Base-by-base conservation (phyloP, 2,888 invertebrate genomes). In the Physocephala rufipes region DNA sequence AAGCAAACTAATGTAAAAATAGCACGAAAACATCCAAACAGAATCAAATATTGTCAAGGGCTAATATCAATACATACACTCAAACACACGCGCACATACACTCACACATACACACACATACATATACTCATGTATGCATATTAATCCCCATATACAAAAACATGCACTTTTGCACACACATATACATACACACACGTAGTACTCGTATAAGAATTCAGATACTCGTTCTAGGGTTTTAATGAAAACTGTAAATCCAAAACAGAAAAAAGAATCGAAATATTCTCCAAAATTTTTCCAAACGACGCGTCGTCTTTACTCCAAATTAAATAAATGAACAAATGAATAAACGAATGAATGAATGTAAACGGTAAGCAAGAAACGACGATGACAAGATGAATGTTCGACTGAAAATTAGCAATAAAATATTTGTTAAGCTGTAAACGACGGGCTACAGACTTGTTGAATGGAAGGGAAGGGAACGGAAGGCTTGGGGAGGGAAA, bases 161-260 rank as follows among this genome's bases (percentile, higher is more conserved):
- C 21, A 53, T 53, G 19, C 19, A 9, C 19, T 24, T 2, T 53
- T 53, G n/a, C n/a, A 79, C 76, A 80, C 78, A 77, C 76, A 78
- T 78, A 80, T 80, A 80, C 80, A 81, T 47, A 69, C 28, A 62
- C 72, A 71, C 67, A 73, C 68, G 71, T 74, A 7, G 68, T 70
- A 67, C 67, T 51, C 55, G 63, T 28, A 67, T 53, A 67, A 36
- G 36, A 36, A 4, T 36, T 36, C 36, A 36, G n/a, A n/a, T 36
- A 7, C 36, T 36, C 71, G 62, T 58, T 53, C 68, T 61, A 64
- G 45, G 45, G 16, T 58, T 19, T 67, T 58, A n/a, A 68, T 68
- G 61, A 68, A 68, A 68, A 61, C 49, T 61, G 59, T 30, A 68
- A 68, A 59, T 68, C 61, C 45, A 61, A 67, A 68, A 68, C 59